Base-by-base conservation (phyloP, 2,888 invertebrate species). In the Eristalinus sepulchralis region DNA sequence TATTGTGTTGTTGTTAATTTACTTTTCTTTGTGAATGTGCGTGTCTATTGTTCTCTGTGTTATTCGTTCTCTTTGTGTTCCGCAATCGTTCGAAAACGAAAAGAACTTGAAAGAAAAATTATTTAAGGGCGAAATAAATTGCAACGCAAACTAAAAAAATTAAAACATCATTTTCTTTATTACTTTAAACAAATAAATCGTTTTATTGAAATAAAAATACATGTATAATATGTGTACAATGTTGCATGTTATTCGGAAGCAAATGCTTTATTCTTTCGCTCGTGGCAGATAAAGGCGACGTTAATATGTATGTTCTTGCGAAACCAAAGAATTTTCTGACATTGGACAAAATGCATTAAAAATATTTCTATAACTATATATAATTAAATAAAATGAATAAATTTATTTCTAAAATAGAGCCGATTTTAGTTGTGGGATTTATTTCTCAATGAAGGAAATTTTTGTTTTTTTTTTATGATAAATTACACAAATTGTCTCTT, bases 221-320 rank as follows among this genome's bases (percentile, higher is more conserved):
- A 57, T 57, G 24, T 79, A 64, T 79, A 83, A 71, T 66, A 39
- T 60, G 75, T 84, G 83, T 84, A 84, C 83, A 84, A 84, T 79
- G 53, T 13, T 73, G n/a, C 78, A 68, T 78, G 72, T 66, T 55
- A 33, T 53, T 66, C 71, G 67, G 63, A 36, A 39, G 66, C 20
- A 60, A 73, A 83, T 63, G 53, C 33, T 71, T 31, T 17, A n/a
- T 22, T 70, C 57, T 33, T 2, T 57, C 13, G 34, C 36, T 36
- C 34, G 57, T 47, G 34, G 36, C n/a, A 59, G 57, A 36, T 27
- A 22, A 17, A n/a, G n/a, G n/a, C n/a, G 27, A 24, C 27, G 27
- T 5, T 27, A 27, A 27, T 27, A 3, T 27, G 27, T 27, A 27
- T 27, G 2, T 27, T 33, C 8, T 47, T 39, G 17, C 17, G 20